phyloP scores from a whole-genome alignment of 2,113 vertebrate species.

The Opisthocomus hoazin region DNA sequence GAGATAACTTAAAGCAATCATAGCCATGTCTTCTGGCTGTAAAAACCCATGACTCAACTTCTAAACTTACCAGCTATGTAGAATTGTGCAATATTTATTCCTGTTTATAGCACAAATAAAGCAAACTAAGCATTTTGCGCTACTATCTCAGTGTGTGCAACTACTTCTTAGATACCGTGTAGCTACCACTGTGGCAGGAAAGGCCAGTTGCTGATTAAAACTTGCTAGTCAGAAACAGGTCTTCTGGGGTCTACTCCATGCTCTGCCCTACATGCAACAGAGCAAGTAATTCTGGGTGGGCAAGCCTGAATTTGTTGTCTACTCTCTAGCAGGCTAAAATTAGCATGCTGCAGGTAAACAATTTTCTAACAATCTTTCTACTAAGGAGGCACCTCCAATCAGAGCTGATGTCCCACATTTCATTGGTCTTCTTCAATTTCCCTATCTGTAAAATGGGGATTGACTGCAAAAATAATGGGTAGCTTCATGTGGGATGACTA shows the following conservation, averaged over 20 bases:
- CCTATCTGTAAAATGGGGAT: background rate
- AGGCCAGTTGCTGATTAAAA: background rate
- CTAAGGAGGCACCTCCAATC: background rate
- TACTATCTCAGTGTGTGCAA: background rate
- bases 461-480: background rate
- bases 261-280: background rate
- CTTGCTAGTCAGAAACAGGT: background rate
- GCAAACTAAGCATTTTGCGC: background rate
- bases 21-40: background rate
- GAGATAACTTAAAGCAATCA: background rate
- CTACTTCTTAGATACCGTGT: background rate
- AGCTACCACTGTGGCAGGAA: background rate
- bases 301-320: background rate
- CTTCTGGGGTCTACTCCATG: background rate
- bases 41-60: background rate
- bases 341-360: background rate
- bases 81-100: slow-evolving; percentile 1
- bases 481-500: background rate
- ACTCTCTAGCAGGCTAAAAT: background rate
- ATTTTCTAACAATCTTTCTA: background rate
- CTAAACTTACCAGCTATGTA: background rate
- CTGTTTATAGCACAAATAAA: background rate
- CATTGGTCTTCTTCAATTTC: background rate
- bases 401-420: background rate
- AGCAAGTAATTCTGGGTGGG: background rate